A percentile compares a stretch with the other conserved stretches of the same genome.
Conservation (phyloP, 2,797 vertebrate species). For the Galago senegalensis region DNA sequence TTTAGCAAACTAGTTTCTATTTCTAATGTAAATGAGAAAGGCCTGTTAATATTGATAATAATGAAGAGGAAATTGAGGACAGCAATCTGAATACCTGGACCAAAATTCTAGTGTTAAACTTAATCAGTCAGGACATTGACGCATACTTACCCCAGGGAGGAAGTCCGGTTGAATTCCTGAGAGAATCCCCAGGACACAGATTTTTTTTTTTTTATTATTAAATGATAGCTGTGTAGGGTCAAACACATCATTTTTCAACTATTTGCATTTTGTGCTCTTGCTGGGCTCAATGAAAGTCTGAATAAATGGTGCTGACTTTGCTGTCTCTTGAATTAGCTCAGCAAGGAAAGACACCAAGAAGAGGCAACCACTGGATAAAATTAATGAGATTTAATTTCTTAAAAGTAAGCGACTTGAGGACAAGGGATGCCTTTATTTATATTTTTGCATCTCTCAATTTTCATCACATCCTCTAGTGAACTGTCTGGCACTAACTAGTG, state of each 20-base stretch:
- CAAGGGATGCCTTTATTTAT: neutral
- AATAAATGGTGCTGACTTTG: neutral
- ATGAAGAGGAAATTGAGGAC: neutral
- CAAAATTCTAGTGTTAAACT: constrained; percentile 55
- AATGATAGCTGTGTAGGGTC: neutral
- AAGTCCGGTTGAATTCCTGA: constrained; percentile 52
- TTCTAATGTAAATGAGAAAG: neutral
- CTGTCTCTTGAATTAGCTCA: neutral
- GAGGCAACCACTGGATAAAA: neutral
- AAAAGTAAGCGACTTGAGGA: neutral
- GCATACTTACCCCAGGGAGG: constrained; percentile 12
- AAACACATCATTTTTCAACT: constrained; percentile 45
- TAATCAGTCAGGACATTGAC: constrained; percentile 69
- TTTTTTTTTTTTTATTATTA: neutral
- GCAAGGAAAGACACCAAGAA: constrained; percentile 1
- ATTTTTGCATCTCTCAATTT: neutral
- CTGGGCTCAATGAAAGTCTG: neutral
- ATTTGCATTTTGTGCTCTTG: constrained; percentile 4
- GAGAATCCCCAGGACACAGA: neutral
- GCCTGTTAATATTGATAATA: constrained; percentile 60
- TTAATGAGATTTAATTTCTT: constrained; percentile 31
- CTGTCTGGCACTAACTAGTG: neutral
- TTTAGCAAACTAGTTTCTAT: neutral
- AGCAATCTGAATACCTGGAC: constrained; percentile 49
- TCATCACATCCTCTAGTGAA: neutral